phyloP scores from a whole-genome alignment of 2,797 vertebrate genomes.

The Nyctibius grandis region DNA sequence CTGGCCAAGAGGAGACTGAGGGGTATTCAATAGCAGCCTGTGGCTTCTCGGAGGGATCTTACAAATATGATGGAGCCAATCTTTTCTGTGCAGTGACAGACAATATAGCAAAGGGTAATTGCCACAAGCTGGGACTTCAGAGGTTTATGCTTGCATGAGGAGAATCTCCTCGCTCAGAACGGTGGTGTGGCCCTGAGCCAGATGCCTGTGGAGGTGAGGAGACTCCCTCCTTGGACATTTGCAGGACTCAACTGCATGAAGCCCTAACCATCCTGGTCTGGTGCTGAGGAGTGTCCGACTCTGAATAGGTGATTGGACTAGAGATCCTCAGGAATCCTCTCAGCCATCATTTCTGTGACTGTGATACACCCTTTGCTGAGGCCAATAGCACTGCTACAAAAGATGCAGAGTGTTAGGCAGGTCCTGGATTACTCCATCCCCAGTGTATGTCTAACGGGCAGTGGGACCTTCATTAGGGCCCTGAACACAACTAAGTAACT shows the following conservation, averaged over 20 bases:
- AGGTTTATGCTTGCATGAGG: neutral
- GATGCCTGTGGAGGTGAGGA: neutral
- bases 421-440: neutral
- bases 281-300: neutral
- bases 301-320: neutral
- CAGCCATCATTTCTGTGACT: neutral
- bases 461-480: neutral
- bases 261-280: neutral
- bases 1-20: neutral
- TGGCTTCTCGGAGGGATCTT: neutral
- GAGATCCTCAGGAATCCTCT: neutral
- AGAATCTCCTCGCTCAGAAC: neutral
- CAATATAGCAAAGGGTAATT: neutral
- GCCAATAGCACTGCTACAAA: neutral
- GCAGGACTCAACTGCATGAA: fast-evolving
- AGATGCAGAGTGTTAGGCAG: neutral
- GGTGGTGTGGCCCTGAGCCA: neutral
- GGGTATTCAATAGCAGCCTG: neutral
- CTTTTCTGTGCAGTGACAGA: neutral
- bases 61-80: neutral
- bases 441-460: fast-evolving
- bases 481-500: neutral
- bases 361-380: neutral
- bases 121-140: neutral
- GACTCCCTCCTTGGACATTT: neutral